Percentiles rank a stretch among this genome's conserved stretches.
These are phyloP conservation scores for Pipistrellus pygmaeus DNA, from an alignment of 2,797 vertebrate genomes.

Conservation along the genomic window DNA sequence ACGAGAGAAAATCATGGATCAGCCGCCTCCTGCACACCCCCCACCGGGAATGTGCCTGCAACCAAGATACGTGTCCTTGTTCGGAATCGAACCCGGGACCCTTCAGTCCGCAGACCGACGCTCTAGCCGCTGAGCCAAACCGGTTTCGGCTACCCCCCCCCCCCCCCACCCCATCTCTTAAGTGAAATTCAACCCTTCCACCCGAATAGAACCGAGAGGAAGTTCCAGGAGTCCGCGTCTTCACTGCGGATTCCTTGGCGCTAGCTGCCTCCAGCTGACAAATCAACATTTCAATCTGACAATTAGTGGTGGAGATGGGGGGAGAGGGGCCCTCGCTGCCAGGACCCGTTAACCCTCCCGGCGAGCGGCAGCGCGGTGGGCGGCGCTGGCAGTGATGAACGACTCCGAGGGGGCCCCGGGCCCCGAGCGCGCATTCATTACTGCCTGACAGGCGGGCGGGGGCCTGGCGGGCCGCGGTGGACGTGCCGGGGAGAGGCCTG, in stretches of 20 bases:
- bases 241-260: conserved; percentile 85
- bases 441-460: conserved; percentile 83
- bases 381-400: conserved; percentile 88
- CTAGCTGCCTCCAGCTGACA: conserved; percentile 83
- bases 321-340: conserved; percentile 79
- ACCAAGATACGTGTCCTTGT: too few relatives aligned
- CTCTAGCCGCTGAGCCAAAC: too few relatives aligned
- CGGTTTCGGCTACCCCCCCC: too few relatives aligned
- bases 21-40: too few relatives aligned
- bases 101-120: too few relatives aligned
- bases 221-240: conserved; percentile 76
- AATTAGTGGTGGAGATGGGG: conserved; percentile 84
- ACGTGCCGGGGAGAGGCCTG: conserved; percentile 69
- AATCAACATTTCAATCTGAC: conserved; percentile 91
- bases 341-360: conserved; percentile 60
- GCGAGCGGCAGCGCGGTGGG: conserved; percentile 78
- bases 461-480: conserved; percentile 30
- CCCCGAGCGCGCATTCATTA: conserved; percentile 89
- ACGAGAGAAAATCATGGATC: too few relatives aligned
- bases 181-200: conserved; percentile 39
- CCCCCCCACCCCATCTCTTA: not conserved
- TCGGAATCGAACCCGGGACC: too few relatives aligned
- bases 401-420: conserved; percentile 78
- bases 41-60: too few relatives aligned
- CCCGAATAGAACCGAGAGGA: conserved; percentile 27